Percentiles rank a stretch among this genome's conserved stretches.
Conservation (phyloP, 2,113 vertebrate genomes). For the Dromaius novaehollandiae region DNA sequence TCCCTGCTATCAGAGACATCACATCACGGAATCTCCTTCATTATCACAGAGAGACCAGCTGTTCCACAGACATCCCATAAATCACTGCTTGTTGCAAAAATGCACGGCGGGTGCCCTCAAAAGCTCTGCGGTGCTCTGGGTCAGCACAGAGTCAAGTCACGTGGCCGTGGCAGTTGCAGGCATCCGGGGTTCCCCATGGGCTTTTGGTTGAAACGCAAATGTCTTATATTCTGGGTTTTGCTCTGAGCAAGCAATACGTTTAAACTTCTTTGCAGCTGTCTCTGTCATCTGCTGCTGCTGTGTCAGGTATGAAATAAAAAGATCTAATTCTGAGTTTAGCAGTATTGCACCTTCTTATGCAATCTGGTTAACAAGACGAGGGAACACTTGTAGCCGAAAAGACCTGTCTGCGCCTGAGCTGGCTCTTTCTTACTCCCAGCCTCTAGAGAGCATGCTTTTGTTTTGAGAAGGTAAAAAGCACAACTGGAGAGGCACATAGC, state of each 20-base stretch:
- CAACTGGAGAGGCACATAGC: background rate
- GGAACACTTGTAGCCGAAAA: background rate
- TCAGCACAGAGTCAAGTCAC: fast-evolving
- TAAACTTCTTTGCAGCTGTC: background rate
- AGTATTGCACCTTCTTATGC: background rate
- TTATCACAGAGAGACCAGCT: background rate
- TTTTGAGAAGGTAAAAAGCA: background rate
- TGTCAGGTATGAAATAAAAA: background rate
- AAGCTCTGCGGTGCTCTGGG: background rate
- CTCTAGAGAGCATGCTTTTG: fast-evolving
- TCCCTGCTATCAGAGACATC: background rate
- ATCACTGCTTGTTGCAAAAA: background rate
- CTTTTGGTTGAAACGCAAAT: background rate
- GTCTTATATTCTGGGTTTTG: background rate
- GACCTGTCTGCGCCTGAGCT: background rate
- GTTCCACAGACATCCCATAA: background rate
- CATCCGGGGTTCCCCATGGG: background rate
- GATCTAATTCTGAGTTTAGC: background rate
- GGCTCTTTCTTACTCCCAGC: background rate
- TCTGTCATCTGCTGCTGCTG: background rate
- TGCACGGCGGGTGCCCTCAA: fast-evolving
- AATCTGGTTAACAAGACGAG: background rate
- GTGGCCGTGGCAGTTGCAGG: fast-evolving
- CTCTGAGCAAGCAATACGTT: background rate
- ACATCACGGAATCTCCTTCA: fast-evolving